Evolutionary conservation across 2,797 vertebrate genomes (phyloP).

Genomic region (Heliangelus exortis): DNA sequence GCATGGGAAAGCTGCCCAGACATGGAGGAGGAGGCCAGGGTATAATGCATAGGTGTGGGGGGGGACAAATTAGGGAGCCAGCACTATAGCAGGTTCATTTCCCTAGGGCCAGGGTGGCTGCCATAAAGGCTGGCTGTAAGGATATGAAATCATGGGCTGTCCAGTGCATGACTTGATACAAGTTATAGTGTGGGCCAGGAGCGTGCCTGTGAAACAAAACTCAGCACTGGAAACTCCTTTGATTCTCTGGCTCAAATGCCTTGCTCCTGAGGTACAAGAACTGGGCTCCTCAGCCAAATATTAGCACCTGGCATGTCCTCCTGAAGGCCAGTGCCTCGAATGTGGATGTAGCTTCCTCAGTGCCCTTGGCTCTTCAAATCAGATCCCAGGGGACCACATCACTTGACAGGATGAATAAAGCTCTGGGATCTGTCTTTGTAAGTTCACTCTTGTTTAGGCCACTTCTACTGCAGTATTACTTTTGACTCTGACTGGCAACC

Average conservation of each 20-base stretch:
- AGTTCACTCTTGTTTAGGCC: neutral
- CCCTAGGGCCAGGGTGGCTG: neutral
- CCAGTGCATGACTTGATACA: neutral
- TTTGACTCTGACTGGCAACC: neutral
- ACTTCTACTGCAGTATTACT: neutral
- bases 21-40: neutral
- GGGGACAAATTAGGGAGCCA: neutral
- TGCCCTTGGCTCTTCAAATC: neutral
- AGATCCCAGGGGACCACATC: neutral
- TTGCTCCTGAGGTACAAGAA: neutral
- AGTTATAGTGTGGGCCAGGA: neutral
- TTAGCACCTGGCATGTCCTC: neutral
- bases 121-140: neutral
- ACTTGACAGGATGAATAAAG: neutral
- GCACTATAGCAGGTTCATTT: neutral
- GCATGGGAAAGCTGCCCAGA: neutral
- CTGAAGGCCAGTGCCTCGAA: neutral
- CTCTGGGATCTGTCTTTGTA: neutral
- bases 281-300: neutral
- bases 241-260: neutral
- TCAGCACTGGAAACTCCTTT: neutral
- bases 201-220: neutral
- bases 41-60: neutral
- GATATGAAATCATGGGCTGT: neutral
- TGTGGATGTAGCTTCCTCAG: neutral